phyloP scores from a whole-genome alignment of 1,140 invertebrate species.

The Plutomurus gul region DNA sequence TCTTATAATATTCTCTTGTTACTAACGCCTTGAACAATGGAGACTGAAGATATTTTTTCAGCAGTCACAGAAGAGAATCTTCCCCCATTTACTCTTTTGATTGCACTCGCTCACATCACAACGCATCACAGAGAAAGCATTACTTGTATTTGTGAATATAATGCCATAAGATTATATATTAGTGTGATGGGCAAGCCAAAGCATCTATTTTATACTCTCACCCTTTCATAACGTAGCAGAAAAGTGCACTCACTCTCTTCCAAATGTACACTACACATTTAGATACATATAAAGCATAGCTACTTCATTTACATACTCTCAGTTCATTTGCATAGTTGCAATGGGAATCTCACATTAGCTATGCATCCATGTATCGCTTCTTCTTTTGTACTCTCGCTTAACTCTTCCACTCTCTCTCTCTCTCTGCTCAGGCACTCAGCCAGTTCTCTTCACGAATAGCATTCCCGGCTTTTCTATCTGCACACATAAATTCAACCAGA shows the following conservation, averaged over 20 bases:
- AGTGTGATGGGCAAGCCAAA: not conserved
- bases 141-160: not conserved
- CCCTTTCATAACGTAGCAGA: constrained; percentile 21
- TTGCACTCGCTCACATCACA: not conserved
- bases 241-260: too few relatives aligned
- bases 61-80: constrained; percentile 12
- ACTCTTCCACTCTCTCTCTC: not conserved
- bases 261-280: too few relatives aligned
- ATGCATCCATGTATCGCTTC: constrained; percentile 28
- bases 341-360: constrained; percentile 37
- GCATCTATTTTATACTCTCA: not conserved
- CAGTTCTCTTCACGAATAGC: not conserved
- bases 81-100: constrained; percentile 13
- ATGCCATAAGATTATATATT: constrained; percentile 31
- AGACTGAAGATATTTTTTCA: constrained; percentile 35
- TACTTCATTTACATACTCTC: constrained; percentile 28
- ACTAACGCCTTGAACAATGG: constrained; percentile 33
- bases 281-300: not conserved
- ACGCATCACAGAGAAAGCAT: not conserved
- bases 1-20: too few relatives aligned
- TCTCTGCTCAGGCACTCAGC: too few relatives aligned
- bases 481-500: not conserved
- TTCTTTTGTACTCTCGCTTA: not conserved
- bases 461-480: not conserved
- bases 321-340: constrained; percentile 31